Percentiles rank a stretch among this genome's conserved stretches.
phyloP scores from a whole-genome alignment of 1,140 invertebrate species.

The Brachystomella parvula region DNA sequence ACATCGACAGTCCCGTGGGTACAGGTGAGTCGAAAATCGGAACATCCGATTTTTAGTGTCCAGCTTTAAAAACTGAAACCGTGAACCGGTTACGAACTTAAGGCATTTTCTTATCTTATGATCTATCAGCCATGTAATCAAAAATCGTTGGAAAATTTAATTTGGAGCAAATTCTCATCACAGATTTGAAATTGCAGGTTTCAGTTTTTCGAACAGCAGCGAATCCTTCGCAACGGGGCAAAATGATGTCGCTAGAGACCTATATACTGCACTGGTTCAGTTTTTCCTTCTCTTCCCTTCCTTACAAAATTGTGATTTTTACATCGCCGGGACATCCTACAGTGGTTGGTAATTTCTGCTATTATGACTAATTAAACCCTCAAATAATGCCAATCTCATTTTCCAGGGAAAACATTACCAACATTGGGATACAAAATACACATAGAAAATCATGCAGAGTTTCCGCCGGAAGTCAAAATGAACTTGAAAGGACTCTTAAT shows the following conservation, averaged over 20 bases:
- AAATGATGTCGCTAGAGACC: slow-evolving; percentile 26
- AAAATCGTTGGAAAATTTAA: background rate
- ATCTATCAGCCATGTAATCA: background rate
- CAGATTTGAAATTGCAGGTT: too few relatives aligned
- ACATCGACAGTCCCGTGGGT: slow-evolving; percentile 80
- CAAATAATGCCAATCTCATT: too few relatives aligned
- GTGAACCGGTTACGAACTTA: background rate
- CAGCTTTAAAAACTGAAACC: background rate
- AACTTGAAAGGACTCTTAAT: slow-evolving; percentile 7
- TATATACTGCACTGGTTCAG: slow-evolving; percentile 31
- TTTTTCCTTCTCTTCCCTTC: slow-evolving; percentile 38
- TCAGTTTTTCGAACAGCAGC: slow-evolving; percentile 30
- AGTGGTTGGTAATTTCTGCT: too few relatives aligned
- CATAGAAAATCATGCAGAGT: background rate
- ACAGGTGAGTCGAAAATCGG: slow-evolving; percentile 44
- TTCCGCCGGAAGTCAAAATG: background rate
- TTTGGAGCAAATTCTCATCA: background rate
- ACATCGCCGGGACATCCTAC: slow-evolving; percentile 49
- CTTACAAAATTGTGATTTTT: slow-evolving; percentile 39
- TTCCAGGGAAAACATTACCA: background rate
- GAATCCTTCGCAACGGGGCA: slow-evolving; percentile 26
- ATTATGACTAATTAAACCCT: too few relatives aligned
- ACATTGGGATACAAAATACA: slow-evolving; percentile 5
- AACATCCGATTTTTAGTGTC: background rate
- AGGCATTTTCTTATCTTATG: background rate